These are phyloP conservation scores for Xenopus tropicalis DNA, from an alignment of 2,113 vertebrate genomes.

Conservation along the genomic window DNA sequence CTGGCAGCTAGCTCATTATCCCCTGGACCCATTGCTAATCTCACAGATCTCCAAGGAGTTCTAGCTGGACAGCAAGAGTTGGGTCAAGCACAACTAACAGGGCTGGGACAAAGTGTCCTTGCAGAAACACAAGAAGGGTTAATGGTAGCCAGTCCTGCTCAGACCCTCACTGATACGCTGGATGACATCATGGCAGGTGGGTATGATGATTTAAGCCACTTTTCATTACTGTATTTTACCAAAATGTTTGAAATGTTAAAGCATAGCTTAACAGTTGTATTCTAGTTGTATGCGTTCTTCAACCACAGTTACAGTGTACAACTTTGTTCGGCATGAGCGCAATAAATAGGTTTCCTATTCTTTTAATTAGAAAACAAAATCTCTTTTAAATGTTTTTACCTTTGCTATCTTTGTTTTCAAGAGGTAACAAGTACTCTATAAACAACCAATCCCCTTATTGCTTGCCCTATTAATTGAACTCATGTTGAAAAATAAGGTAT, in stretches of 20 bases:
- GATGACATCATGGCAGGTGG: conserved; percentile 99
- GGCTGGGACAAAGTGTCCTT: conserved; percentile 90
- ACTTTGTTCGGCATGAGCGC: too few relatives aligned
- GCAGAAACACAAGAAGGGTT: conserved; percentile 88
- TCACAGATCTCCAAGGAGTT: conserved; percentile 94
- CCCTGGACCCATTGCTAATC: conserved; percentile 80
- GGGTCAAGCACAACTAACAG: conserved; percentile 81
- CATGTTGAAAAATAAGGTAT: too few relatives aligned
- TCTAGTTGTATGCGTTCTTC: too few relatives aligned
- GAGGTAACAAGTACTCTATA: too few relatives aligned
- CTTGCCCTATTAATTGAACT: too few relatives aligned
- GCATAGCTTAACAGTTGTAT: background rate
- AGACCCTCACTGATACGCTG: conserved; percentile 98
- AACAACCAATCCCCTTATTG: too few relatives aligned
- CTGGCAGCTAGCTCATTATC: conserved; percentile 74
- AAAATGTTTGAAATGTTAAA: background rate
- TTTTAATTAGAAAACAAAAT: too few relatives aligned
- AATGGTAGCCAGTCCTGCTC: conserved; percentile 91
- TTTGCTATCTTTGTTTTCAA: too few relatives aligned
- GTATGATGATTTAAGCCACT: conserved; percentile 49
- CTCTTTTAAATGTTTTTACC: too few relatives aligned
- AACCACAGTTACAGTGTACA: too few relatives aligned
- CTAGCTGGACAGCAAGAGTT: conserved; percentile 88
- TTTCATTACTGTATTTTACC: conserved; percentile 44
- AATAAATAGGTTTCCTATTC: too few relatives aligned